Evolutionary conservation across 2,113 vertebrate species (phyloP).

Genomic region (Polypterus bichir): DNA sequence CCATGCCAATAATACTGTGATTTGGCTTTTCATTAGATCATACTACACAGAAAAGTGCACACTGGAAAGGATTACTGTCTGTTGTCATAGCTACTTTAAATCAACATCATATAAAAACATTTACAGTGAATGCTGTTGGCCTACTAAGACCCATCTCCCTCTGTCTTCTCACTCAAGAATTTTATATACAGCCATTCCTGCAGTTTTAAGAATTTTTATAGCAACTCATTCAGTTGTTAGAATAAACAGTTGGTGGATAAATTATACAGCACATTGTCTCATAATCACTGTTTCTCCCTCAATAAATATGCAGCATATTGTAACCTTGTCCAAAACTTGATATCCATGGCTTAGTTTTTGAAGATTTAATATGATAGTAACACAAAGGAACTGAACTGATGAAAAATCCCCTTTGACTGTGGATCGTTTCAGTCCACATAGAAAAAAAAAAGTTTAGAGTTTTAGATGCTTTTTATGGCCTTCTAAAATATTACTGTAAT

Average conservation of each 20-base stretch:
- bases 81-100: conserved; percentile 34
- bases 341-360: conserved; percentile 31
- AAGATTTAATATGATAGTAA: conserved; percentile 34
- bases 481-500: conserved; percentile 35
- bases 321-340: conserved; percentile 30
- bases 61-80: conserved; percentile 23
- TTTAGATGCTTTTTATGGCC: conserved; percentile 31
- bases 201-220: conserved; percentile 28
- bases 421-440: conserved; percentile 21
- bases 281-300: conserved; percentile 24
- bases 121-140: conserved; percentile 2
- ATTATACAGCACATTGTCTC: conserved; percentile 31
- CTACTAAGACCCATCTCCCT: conserved; percentile 1
- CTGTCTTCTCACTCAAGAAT: conserved; percentile 1
- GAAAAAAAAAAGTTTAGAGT: conserved; percentile 23
- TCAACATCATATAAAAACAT: conserved; percentile 2
- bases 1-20: too few relatives aligned
- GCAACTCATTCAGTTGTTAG: conserved; percentile 27
- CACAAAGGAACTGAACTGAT: conserved; percentile 20
- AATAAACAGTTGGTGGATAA: conserved; percentile 44
- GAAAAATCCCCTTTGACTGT: conserved; percentile 10
- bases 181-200: conserved; percentile 31
- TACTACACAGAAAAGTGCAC: conserved; percentile 25
- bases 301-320: conserved; percentile 25
- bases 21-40: conserved; percentile 11